Evolutionary conservation across 92 coral and sea anemone genomes (phyloP), one percentile per base, ranked within the genome.

Genomic region (Siderastrea radians): DNA sequence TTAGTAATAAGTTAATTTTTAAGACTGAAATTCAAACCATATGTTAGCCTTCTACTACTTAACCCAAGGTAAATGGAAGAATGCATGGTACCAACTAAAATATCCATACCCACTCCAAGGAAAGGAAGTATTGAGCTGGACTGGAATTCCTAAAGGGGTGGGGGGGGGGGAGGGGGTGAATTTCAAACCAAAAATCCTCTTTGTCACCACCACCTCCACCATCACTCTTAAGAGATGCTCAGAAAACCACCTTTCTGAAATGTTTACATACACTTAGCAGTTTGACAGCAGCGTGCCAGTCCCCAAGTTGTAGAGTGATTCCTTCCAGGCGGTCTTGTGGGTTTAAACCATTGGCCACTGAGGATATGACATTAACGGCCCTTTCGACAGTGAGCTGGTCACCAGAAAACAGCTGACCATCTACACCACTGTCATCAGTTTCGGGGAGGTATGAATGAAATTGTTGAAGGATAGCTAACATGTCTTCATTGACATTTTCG

Each of bases 271-370:
- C 93, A 74, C 84, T 75, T 51, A 90, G 66, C 58, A 90, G 43
- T 68, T 90, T 90, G 16, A 90, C 93, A 79, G 86, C 89, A 78
- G 93, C 93, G 79, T 90, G 93, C 93, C 91, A 86, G 69, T 86
- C 87, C 49, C 93, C 93, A 68, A 90, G 62, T 17, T 90, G 93
- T 13, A 86, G 83, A 16, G 61, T 86, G 58, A 86, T 80, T 17
- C 93, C 87, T 1, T 86, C 84, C 6, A 90, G 82, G 26, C 80
- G 72, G 48, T 90, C 91, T 19, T 80, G 77, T 13, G 87, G 93
- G 49, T 77, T 90, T 5, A 60, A 79, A 17, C 93, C 91, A 90
- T 90, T 90, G 73, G 93, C 93, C 49, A 90, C 91, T 19, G 93
- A 90, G 5, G 91, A 72, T 13, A 90, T 90, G 58, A 74, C 77